A percentile compares a stretch with the other conserved stretches of the same genome.
Conservation (phyloP, 2,888 invertebrate species). For the Geophilus truncorum region DNA sequence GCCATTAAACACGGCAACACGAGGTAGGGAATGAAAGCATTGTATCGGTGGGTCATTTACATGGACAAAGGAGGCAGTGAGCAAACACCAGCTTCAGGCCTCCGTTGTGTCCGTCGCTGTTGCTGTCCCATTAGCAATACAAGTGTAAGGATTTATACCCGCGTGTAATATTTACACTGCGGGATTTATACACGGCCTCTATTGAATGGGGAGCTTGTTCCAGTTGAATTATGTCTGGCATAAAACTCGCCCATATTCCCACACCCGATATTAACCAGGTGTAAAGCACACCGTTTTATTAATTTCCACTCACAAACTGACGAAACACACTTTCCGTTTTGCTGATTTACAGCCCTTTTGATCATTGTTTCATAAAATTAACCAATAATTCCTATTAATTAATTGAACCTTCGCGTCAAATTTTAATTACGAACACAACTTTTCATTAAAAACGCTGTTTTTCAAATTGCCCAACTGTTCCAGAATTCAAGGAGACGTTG, state of each 20-base stretch:
- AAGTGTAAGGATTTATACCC: conserved; percentile 20
- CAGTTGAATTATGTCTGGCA: neutral
- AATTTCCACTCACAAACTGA: neutral
- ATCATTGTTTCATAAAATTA: neutral
- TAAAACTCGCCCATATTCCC: conserved; percentile 11
- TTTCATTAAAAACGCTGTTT: neutral
- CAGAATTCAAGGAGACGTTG: neutral
- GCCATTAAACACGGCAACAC: neutral
- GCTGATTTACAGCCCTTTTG: neutral
- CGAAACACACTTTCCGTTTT: neutral
- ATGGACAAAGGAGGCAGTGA: conserved; percentile 1
- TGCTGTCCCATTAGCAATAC: conserved; percentile 20
- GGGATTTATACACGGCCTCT: conserved; percentile 12
- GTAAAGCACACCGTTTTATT: neutral
- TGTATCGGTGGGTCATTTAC: neutral
- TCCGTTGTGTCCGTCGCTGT: conserved; percentile 12
- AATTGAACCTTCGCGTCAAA: neutral
- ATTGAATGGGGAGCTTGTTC: conserved; percentile 12
- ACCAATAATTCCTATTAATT: neutral
- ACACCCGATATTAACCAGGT: conserved; percentile 20
- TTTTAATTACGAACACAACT: neutral
- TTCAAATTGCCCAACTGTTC: neutral
- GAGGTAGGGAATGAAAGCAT: neutral
- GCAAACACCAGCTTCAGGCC: conserved; percentile 3
- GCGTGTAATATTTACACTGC: conserved; percentile 20